phyloP scores from a whole-genome alignment of 2,113 vertebrate genomes.

The Noctilio leporinus region DNA sequence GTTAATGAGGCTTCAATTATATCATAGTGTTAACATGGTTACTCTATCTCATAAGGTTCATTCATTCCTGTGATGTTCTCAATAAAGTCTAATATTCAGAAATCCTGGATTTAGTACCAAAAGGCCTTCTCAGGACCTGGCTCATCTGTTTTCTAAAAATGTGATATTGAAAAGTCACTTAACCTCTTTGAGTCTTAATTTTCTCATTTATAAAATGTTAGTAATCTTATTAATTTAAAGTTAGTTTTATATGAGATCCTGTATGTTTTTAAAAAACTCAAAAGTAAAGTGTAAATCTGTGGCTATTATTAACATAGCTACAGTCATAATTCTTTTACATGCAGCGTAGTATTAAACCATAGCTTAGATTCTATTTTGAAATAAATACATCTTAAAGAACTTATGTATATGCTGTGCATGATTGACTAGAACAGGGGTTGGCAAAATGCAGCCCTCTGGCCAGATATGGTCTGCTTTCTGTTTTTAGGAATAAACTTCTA shows the following conservation, averaged over 20 bases:
- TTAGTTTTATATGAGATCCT: not conserved
- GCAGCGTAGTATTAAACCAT: not conserved
- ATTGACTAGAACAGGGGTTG: not conserved
- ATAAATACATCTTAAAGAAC: not conserved
- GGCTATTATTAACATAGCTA: not conserved
- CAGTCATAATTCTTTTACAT: not conserved
- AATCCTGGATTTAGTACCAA: not conserved
- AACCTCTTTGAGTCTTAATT: not conserved
- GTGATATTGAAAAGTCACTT: not conserved
- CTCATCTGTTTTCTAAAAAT: not conserved
- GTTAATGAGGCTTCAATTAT: not conserved
- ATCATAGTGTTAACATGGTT: not conserved
- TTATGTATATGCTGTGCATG: not conserved
- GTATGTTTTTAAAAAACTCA: not conserved
- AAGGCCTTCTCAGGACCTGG: not conserved
- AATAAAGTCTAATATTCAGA: not conserved
- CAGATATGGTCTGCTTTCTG: not conserved
- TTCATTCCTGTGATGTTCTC: not conserved
- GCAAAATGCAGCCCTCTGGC: not conserved
- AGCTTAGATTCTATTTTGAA: not conserved
- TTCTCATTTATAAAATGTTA: not conserved
- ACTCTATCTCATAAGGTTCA: not conserved
- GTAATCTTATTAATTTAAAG: not conserved
- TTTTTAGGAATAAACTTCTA: not conserved
- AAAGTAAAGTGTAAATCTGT: conserved; percentile 13